Evolutionary conservation across 2,888 invertebrate species (phyloP).

Genomic region (Pyrgus malvae): DNA sequence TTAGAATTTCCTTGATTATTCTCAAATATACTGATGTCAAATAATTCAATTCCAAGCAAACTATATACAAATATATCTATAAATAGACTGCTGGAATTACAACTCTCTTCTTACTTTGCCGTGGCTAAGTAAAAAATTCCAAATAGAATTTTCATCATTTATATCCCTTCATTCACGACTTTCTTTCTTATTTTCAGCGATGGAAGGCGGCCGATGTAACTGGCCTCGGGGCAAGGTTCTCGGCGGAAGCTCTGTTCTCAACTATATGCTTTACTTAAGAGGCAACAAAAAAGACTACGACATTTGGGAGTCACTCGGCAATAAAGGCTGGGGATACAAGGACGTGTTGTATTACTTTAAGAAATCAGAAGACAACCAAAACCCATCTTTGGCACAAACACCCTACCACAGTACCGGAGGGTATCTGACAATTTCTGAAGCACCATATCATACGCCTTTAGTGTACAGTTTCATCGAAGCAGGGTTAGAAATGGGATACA

Average conservation of each 20-base stretch:
- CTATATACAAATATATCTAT: no score
- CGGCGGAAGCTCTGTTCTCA: constrained; percentile 94
- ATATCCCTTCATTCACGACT: no score
- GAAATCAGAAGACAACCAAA: constrained; percentile 95
- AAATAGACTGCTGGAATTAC: no score
- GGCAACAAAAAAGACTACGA: constrained; percentile 96
- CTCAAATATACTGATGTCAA: no score
- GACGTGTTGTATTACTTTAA: constrained; percentile 92
- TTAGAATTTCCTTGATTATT: no score
- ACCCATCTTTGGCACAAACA: constrained; percentile 90
- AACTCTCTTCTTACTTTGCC: no score
- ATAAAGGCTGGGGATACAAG: constrained; percentile 93
- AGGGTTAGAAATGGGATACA: constrained; percentile 91
- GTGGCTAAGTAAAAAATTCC: no score
- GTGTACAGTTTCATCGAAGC: constrained; percentile 91
- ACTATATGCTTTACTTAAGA: constrained; percentile 95
- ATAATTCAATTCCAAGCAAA: no score
- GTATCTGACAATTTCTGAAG: constrained; percentile 91
- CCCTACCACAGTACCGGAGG: constrained; percentile 91
- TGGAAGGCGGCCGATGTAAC: constrained; percentile 92
- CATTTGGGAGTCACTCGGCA: constrained; percentile 92
- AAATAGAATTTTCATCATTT: no score
- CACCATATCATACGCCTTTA: constrained; percentile 92
- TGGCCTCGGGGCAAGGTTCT: constrained; percentile 96
- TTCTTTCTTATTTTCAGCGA: constrained; percentile 79